Base-by-base conservation (phyloP, 2,797 vertebrate genomes). In the Spondyliosoma cantharus region DNA sequence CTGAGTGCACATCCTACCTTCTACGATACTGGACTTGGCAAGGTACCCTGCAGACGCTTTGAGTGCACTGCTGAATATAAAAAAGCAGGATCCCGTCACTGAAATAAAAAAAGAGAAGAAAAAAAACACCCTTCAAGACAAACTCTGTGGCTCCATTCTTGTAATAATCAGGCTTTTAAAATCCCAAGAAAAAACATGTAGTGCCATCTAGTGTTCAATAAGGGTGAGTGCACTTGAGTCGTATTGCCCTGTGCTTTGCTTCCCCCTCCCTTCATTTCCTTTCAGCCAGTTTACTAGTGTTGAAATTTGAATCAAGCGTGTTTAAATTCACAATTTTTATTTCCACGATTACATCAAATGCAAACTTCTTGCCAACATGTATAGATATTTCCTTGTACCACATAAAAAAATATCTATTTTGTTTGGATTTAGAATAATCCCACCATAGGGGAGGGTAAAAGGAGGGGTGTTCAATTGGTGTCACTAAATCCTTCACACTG, bases 71-170 rank as follows among this genome's bases (percentile, higher is more conserved):
- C 97, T 99, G 94, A 99, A 99, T 89, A 99, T 97, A 86, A 99
- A 99, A 90, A 99, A 99, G 91, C 97, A 99, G 59, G 98, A 98
- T 83, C 98, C 98, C 70, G 98, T 99, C 70, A 99, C 98, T 99
- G 93, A 71, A 95, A 94, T 8, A 86, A 81, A 58, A 89, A 15
- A 27, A 71, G 42, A 71, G n/a, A 43, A 57, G 14, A 64, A 53
- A 59, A 57, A 8, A 53, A 60, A 61, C 11, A 63, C 7, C 3
- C 42, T 54, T 16, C 13, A 19, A 77, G 32, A 61, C 3, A 52
- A 46, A 74, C n/a, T 56, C 1, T 25, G 8, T 20, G 7, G 54
- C 37, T 73, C 63, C 15, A 46, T 4, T 24, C 19, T 32, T 24
- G 27, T 7, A 8, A 37, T 37, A 37, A 37, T 11, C n/a, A 56